These are phyloP conservation scores for Ectobius pallidus DNA, from an alignment of 2,888 invertebrate genomes.

Conservation along the genomic window DNA sequence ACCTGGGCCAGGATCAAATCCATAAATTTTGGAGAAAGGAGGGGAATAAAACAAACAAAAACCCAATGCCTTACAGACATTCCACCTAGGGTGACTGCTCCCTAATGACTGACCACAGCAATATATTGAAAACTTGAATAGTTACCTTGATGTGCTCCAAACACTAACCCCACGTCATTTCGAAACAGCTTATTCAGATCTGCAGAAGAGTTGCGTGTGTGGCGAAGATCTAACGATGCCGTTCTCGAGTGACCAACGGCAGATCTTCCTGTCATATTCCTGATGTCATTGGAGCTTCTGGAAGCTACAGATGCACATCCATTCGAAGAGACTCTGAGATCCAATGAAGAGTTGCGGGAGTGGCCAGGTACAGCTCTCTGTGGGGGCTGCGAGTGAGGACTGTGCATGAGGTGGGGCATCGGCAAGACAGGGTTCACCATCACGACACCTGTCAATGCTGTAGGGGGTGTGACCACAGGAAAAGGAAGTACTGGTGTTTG, in stretches of 20 bases:
- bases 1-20: too few relatives aligned
- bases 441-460: slow-evolving; percentile 26
- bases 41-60: too few relatives aligned
- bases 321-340: slow-evolving; percentile 64
- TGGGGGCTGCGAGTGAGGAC: slow-evolving; percentile 42
- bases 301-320: slow-evolving; percentile 44
- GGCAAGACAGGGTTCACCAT: slow-evolving; percentile 21
- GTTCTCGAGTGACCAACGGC: slow-evolving; percentile 75
- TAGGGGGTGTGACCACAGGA: slow-evolving; percentile 41
- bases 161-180: slow-evolving; percentile 74
- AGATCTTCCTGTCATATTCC: slow-evolving; percentile 51
- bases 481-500: slow-evolving; percentile 44
- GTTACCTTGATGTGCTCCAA: slow-evolving; percentile 62
- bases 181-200: slow-evolving; percentile 74
- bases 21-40: too few relatives aligned
- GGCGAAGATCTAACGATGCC: slow-evolving; percentile 79
- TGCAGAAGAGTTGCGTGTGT: slow-evolving; percentile 75
- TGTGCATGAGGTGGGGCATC: slow-evolving; percentile 39
- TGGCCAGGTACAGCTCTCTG: slow-evolving; percentile 56
- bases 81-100: too few relatives aligned
- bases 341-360: slow-evolving; percentile 84
- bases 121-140: too few relatives aligned
- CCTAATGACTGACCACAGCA: too few relatives aligned
- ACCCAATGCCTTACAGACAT: too few relatives aligned
- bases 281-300: slow-evolving; percentile 58